Evolutionary conservation across 2,888 invertebrate species (phyloP), one percentile per base, ranked within the genome.

Genomic region (Mythimna loreyi): DNA sequence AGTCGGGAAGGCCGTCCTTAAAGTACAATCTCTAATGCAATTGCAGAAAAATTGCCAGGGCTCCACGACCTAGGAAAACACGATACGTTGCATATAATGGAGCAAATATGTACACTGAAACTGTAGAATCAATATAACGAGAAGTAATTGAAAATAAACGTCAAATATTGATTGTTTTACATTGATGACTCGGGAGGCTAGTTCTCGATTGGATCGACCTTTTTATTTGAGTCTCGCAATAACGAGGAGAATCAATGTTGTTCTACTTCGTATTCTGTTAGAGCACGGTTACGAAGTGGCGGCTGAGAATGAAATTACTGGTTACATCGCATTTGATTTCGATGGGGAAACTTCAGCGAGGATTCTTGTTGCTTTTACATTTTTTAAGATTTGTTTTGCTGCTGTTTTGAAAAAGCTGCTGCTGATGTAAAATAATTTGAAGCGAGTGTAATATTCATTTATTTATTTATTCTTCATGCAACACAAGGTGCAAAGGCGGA

Each of bases 231-330:
- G 72, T 65, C 81, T 84, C 82, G 70, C 86, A 87, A 89, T 89
- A 91, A 89, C 88, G 83, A 85, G 72, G 76, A 77, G 85, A 91
- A 91, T 91, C 90, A 91, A 92, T 90, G 90, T 88, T 88, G 81
- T 78, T 85, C 86, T 85, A 85, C 89, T 91, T 87, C 78, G 88
- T 90, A 92, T 92, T 90, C 92, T 67, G 81, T 72, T 74, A 68
- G 80, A 86, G 88, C 82, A 64, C 81, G 76, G 67, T 77, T 73
- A 75, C 78, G 78, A 85, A 86, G 86, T 85, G 85, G 84, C 85
- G 74, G 84, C 86, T 82, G 74, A 82, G 86, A 86, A 86, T 88
- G 79, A 87, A 86, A 90, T 90, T 88, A 89, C 85, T 87, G 83
- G 84, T 81, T 80, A 81, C 76, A 74, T 65, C 58, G 76, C 74